phyloP scores from a whole-genome alignment of 2,888 invertebrate species.

The Synanthedon myopaeformis region DNA sequence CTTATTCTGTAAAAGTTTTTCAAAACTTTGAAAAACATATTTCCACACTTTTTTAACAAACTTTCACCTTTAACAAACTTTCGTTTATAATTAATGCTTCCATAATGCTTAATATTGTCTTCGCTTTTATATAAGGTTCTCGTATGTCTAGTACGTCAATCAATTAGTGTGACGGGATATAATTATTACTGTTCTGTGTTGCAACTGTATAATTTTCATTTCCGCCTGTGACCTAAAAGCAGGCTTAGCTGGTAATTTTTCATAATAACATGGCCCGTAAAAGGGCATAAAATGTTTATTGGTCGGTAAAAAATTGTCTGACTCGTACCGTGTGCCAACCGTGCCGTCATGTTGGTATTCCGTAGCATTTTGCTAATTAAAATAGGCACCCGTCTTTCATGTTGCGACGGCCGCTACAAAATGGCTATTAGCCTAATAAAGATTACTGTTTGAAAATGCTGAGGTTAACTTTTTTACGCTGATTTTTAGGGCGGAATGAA shows the following conservation, averaged over 20 bases:
- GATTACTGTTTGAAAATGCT: constrained; percentile 6
- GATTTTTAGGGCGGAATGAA: background rate
- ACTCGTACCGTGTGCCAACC: constrained; percentile 18
- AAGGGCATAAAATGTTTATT: constrained; percentile 38
- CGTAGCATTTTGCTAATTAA: constrained; percentile 43
- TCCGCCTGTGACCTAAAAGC: constrained; percentile 5
- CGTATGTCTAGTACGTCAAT: too few species aligned
- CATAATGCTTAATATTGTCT: too few species aligned
- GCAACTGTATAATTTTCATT: constrained; percentile 9
- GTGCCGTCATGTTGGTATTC: constrained; percentile 8
- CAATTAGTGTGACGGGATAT: too few species aligned
- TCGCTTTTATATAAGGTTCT: too few species aligned
- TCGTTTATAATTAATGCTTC: too few species aligned
- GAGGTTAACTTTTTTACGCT: background rate
- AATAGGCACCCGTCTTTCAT: constrained; percentile 41
- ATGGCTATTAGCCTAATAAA: constrained; percentile 37
- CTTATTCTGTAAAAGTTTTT: too few species aligned
- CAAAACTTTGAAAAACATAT: too few species aligned
- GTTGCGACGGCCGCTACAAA: constrained; percentile 25
- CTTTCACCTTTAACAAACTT: too few species aligned
- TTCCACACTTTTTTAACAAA: too few species aligned
- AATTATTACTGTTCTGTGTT: background rate
- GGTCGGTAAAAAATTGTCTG: constrained; percentile 22
- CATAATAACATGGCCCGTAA: constrained; percentile 21
- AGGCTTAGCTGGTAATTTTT: constrained; percentile 22